Evolutionary conservation across 2,888 invertebrate species (phyloP), one percentile per base, ranked within the genome.

Genomic region (Ophion slaviceki): DNA sequence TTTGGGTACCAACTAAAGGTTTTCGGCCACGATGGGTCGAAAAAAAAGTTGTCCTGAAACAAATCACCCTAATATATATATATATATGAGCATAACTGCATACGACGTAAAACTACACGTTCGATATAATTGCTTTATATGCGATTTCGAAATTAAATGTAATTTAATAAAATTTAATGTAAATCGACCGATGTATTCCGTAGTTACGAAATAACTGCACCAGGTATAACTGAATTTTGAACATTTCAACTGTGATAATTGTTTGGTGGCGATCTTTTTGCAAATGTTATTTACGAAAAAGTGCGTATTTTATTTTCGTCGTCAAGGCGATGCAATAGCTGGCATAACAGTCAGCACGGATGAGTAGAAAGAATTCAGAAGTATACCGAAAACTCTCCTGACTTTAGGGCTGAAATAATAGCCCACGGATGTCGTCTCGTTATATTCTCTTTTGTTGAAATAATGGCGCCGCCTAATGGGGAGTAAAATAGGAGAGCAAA

Each of bases 381-480:
- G 67, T 64, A 32, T 32, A 36, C 67, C 66, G 71, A 67, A 78
- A 72, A 47, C 47, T 7, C 71, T 40, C 45, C 53, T 40, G 77
- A 61, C 45, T 59, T 64, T 74, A 68, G 67, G 68, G 62, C 76
- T 64, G 71, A 45, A 71, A 74, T 86, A 70, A 80, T 80, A 77
- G 62, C 76, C 59, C 82, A 47, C 47, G 68, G 75, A 75, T 75
- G 71, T 40, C 70, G 61, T 20, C 64, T 77, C 80, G 86, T 86
- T 86, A 74, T 77, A 72, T 80, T 75, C 80, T 80, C 83, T 83
- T 83, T 86, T 86, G 80, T 81, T 67, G 68, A 70, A 86, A 77
- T 83, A 86, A 86, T 86, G 70, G 72, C 79, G 71, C 57, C 11
- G 80, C 66, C 82, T 82, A 82, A 85, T 82, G 78, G 83, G 47